Evolutionary conservation across 2,888 invertebrate genomes (phyloP).

Genomic region (Ypsolopha sequella): DNA sequence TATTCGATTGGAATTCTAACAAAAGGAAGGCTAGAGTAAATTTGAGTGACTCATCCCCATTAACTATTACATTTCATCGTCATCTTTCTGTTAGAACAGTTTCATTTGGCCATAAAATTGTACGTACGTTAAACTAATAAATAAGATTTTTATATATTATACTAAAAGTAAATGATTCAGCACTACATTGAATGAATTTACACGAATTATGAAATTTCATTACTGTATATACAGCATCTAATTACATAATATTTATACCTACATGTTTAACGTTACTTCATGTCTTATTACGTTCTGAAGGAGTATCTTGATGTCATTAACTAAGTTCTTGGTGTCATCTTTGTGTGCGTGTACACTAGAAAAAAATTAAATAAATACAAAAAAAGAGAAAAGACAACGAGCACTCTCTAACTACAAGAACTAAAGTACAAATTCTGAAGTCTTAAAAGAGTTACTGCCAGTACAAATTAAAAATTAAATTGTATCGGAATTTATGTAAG

Average conservation of each 20-base stretch:
- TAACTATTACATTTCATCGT: no score
- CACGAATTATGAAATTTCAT: conserved; percentile 14
- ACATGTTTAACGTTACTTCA: conserved; percentile 20
- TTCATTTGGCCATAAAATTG: neutral
- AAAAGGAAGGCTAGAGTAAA: no score
- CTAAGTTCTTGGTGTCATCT: conserved; percentile 52
- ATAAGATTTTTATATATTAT: conserved; percentile 2
- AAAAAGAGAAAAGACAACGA: conserved; percentile 40
- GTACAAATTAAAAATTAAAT: conserved; percentile 54
- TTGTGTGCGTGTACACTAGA: conserved; percentile 37
- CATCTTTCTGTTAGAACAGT: neutral
- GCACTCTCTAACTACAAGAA: conserved; percentile 48
- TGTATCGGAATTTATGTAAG: conserved; percentile 52
- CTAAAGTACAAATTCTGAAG: conserved; percentile 69
- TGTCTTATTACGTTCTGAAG: conserved; percentile 38
- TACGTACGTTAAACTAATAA: conserved; percentile 2
- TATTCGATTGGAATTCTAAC: no score
- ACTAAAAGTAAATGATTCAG: neutral
- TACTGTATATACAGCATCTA: conserved; percentile 43
- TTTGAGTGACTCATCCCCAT: no score
- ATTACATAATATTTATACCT: conserved; percentile 18
- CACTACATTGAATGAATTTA: neutral
- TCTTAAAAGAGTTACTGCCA: conserved; percentile 58
- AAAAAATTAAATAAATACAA: conserved; percentile 22
- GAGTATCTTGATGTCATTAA: conserved; percentile 47